Percentiles rank a stretch among this genome's conserved stretches.
phyloP scores from a whole-genome alignment of 2,113 vertebrate species.

The Ptychochromis oligacanthus region DNA sequence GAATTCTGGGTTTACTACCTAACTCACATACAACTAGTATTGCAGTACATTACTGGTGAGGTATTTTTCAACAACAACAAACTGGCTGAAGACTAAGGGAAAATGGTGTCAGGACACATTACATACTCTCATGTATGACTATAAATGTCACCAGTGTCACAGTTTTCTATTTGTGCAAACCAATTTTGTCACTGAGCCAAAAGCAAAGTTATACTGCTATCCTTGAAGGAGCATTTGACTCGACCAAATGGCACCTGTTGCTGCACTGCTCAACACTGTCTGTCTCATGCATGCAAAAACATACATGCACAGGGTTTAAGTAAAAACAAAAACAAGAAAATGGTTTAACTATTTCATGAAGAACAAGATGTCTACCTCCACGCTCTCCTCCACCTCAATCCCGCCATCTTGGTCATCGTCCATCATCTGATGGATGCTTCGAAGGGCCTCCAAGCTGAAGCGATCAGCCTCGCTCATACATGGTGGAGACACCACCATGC shows the following conservation, averaged over 20 bases:
- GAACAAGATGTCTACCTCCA: constrained; percentile 85
- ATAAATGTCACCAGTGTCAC: constrained; percentile 53
- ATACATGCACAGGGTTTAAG: background rate
- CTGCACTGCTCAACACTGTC: constrained; percentile 21
- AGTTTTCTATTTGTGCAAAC: constrained; percentile 54
- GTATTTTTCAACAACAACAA: background rate
- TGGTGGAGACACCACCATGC: constrained; percentile 85
- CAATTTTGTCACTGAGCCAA: constrained; percentile 61
- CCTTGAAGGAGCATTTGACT: constrained; percentile 65
- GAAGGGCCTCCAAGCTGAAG: constrained; percentile 92
- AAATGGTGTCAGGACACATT: background rate
- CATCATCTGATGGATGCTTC: constrained; percentile 95
- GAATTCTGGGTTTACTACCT: constrained; percentile 42
- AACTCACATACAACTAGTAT: constrained; percentile 14
- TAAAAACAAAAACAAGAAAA: background rate
- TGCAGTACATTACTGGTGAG: background rate
- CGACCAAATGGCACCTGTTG: constrained; percentile 62
- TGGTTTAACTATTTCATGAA: background rate
- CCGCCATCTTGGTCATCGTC: constrained; percentile 97
- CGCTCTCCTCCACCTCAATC: constrained; percentile 96
- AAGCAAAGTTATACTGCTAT: constrained; percentile 66
- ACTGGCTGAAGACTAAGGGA: background rate
- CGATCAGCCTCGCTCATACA: constrained; percentile 92
- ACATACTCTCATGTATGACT: background rate
- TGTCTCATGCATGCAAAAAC: constrained; percentile 10